phyloP scores from a whole-genome alignment of 2,113 vertebrate genomes.

The Gadus macrocephalus region DNA sequence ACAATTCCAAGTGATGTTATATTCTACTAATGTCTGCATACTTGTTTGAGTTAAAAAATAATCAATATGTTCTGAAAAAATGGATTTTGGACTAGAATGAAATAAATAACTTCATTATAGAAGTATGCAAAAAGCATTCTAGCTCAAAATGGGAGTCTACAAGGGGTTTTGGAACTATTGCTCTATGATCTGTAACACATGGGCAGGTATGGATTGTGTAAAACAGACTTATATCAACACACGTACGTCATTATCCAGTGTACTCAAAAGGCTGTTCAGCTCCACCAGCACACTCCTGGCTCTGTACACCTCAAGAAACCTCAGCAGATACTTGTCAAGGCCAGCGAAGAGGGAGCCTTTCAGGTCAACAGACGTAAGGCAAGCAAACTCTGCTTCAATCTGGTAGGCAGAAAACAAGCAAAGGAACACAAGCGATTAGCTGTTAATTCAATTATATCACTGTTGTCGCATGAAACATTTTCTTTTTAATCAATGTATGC shows the following conservation, averaged over 20 bases:
- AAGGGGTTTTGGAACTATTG: too few species aligned
- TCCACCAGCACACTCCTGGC: neutral
- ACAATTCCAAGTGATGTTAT: neutral
- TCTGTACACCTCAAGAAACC: constrained; percentile 18
- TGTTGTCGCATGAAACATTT: neutral
- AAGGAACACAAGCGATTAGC: neutral
- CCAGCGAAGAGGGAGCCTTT: constrained; percentile 3
- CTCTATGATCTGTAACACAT: too few species aligned
- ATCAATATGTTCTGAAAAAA: too few species aligned
- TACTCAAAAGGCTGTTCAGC: neutral
- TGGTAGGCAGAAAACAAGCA: neutral
- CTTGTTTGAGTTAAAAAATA: too few species aligned
- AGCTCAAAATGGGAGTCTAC: too few species aligned
- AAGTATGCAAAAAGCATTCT: too few species aligned
- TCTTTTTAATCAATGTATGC: neutral
- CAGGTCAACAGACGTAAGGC: constrained; percentile 14
- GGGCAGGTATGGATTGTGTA: too few species aligned
- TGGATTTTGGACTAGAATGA: too few species aligned
- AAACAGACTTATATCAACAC: neutral
- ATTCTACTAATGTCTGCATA: neutral
- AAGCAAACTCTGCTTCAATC: constrained; percentile 19
- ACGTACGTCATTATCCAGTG: neutral
- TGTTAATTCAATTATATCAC: neutral
- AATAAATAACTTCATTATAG: too few species aligned
- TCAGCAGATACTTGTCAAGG: neutral